phyloP scores from a whole-genome alignment of 2,113 vertebrate genomes.

The Sorex araneus region DNA sequence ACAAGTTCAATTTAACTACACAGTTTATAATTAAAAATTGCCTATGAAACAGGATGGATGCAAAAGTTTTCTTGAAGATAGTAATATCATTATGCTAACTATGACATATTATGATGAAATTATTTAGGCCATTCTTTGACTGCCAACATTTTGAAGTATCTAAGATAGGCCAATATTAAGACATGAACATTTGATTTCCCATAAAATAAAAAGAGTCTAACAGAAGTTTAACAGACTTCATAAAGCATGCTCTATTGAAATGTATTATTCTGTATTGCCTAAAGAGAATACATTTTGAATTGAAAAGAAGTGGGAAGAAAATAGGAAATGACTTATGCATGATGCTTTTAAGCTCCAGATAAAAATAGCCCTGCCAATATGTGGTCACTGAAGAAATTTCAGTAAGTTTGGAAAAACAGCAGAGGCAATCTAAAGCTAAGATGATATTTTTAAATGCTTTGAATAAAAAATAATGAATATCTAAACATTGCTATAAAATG shows the following conservation, averaged over 20 bases:
- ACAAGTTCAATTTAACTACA: conserved; percentile 66
- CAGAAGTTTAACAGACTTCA: conserved; percentile 44
- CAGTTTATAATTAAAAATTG: conserved; percentile 67
- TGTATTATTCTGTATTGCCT: conserved; percentile 64
- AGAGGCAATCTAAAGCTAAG: conserved; percentile 44
- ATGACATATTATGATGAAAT: background rate
- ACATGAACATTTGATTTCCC: conserved; percentile 61
- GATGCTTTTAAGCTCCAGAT: conserved; percentile 58
- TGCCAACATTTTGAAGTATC: conserved; percentile 41
- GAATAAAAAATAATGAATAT: conserved; percentile 53
- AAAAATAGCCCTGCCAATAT: conserved; percentile 65
- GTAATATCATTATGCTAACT: conserved; percentile 61
- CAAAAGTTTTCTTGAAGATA: conserved; percentile 72
- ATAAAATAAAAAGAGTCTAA: conserved; percentile 69
- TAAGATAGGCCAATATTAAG: conserved; percentile 66
- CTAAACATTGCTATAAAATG: background rate
- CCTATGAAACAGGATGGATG: conserved; percentile 19
- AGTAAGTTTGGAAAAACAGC: background rate
- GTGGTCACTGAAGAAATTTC: conserved; percentile 61
- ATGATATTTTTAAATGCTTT: conserved; percentile 28
- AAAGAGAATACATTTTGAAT: conserved; percentile 64
- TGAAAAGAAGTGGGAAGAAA: conserved; percentile 74
- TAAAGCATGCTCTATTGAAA: conserved; percentile 60
- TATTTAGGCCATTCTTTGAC: conserved; percentile 62
- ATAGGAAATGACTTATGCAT: conserved; percentile 68